phyloP scores from a whole-genome alignment of 2,888 invertebrate species.

The Ophonus ardosiacus region DNA sequence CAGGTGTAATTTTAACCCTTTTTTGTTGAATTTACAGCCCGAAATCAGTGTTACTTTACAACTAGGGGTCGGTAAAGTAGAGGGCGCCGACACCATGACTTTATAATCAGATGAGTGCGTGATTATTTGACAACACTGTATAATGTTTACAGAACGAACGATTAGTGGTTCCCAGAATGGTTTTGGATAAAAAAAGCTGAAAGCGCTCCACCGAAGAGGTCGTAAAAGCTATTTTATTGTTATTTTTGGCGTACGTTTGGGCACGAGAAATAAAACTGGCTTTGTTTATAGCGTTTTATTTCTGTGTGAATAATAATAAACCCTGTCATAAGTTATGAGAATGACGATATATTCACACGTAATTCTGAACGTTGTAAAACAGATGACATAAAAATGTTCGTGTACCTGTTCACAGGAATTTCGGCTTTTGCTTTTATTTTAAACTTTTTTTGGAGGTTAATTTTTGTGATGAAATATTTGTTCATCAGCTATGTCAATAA shows the following conservation, averaged over 20 bases:
- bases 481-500: not conserved
- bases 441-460: not conserved
- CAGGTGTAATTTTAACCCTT: slow-evolving; percentile 40
- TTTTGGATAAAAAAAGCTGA: slow-evolving; percentile 45
- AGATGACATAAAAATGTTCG: slow-evolving; percentile 31
- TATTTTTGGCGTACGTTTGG: slow-evolving; percentile 50
- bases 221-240: slow-evolving; percentile 43
- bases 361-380: slow-evolving; percentile 35
- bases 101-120: slow-evolving; percentile 48
- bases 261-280: slow-evolving; percentile 44
- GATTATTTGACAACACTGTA: slow-evolving; percentile 49
- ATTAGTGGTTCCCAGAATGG: slow-evolving; percentile 55
- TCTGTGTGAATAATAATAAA: slow-evolving; percentile 51
- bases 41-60: slow-evolving; percentile 12
- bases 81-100: slow-evolving; percentile 4
- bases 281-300: slow-evolving; percentile 52
- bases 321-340: slow-evolving; percentile 43
- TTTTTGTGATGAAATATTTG: slow-evolving; percentile 15
- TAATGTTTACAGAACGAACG: slow-evolving; percentile 54
- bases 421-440: slow-evolving; percentile 12
- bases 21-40: slow-evolving; percentile 15
- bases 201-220: slow-evolving; percentile 4
- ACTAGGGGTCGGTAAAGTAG: slow-evolving; percentile 11
- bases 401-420: slow-evolving; percentile 42
- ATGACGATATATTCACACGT: slow-evolving; percentile 48